Percentiles rank a stretch among this genome's conserved stretches.
phyloP scores from a whole-genome alignment of 2,888 invertebrate species.

The Corythucha ciliata region DNA sequence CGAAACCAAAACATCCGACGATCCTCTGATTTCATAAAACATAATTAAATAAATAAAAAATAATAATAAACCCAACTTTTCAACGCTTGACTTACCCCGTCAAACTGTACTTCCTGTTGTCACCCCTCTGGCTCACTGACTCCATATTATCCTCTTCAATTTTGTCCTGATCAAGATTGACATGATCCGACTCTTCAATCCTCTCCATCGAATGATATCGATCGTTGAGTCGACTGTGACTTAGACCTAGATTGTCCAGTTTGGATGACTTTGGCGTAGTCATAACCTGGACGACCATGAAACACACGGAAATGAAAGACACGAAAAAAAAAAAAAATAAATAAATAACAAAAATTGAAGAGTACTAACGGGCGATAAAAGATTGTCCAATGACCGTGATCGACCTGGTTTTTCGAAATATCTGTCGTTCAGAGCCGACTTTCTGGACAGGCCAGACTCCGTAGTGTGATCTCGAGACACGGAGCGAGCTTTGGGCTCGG shows the following conservation, averaged over 20 bases:
- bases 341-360: too few species aligned
- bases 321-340: background rate
- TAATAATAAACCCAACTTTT: background rate
- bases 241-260: slow-evolving; percentile 65
- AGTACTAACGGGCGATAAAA: slow-evolving; percentile 50
- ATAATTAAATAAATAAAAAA: background rate
- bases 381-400: slow-evolving; percentile 71
- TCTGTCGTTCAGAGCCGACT: slow-evolving; percentile 76
- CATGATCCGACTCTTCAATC: slow-evolving; percentile 41
- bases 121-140: slow-evolving; percentile 40
- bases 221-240: slow-evolving; percentile 76
- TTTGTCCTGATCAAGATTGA: slow-evolving; percentile 35
- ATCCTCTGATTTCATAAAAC: slow-evolving; percentile 34
- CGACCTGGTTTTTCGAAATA: slow-evolving; percentile 75
- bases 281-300: slow-evolving; percentile 6
- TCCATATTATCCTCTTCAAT: slow-evolving; percentile 42
- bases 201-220: slow-evolving; percentile 76
- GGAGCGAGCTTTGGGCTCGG: slow-evolving; percentile 37
- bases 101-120: slow-evolving; percentile 43
- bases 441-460: slow-evolving; percentile 54
- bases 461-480: slow-evolving; percentile 40
- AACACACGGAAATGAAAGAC: slow-evolving; percentile 1
- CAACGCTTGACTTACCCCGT: slow-evolving; percentile 39
- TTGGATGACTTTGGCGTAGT: slow-evolving; percentile 45
- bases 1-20: slow-evolving; percentile 38